Percentiles rank a stretch among this genome's conserved stretches.
Evolutionary conservation across 1,140 invertebrate genomes (phyloP).

Genomic region (Penaeus vannamei): DNA sequence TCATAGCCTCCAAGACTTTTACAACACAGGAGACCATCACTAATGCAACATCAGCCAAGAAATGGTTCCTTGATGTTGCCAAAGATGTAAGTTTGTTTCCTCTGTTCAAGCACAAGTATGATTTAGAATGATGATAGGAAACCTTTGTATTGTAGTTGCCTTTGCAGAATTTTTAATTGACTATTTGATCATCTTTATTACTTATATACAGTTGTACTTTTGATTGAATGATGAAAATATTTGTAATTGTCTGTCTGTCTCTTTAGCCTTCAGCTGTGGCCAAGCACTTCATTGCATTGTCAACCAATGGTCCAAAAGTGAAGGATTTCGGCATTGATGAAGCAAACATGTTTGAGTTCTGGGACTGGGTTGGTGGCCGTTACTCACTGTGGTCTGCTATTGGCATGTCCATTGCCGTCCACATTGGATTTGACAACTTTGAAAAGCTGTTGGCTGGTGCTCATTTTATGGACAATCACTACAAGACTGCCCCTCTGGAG

Average conservation of each 20-base stretch:
- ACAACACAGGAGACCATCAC: conserved; percentile 99
- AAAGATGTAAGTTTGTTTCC: conserved; percentile 84
- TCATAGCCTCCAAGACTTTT: conserved; percentile 99
- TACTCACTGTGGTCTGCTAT: conserved; percentile 81
- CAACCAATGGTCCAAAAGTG: conserved; percentile 94
- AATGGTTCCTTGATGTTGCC: conserved; percentile 90
- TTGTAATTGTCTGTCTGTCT: conserved; percentile 64
- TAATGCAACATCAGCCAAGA: conserved; percentile 96
- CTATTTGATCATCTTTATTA: conserved; percentile 35
- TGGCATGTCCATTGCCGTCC: conserved; percentile 92
- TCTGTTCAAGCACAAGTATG: neutral
- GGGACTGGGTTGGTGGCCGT: conserved; percentile 97
- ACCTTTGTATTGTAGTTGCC: neutral
- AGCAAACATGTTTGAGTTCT: conserved; percentile 99
- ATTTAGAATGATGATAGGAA: neutral
- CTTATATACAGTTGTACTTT: conserved; percentile 4
- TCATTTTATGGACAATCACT: conserved; percentile 96
- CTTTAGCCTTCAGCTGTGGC: conserved; percentile 85
- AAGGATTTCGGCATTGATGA: conserved; percentile 97
- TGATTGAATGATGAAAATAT: neutral
- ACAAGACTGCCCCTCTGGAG: conserved; percentile 87
- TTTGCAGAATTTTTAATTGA: neutral
- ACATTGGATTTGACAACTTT: conserved; percentile 97
- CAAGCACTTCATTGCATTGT: conserved; percentile 98
- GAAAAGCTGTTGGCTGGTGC: conserved; percentile 85